A percentile compares a stretch with the other conserved stretches of the same genome.
phyloP scores from a whole-genome alignment of 2,113 vertebrate species.

The Tragelaphus buxtoni region DNA sequence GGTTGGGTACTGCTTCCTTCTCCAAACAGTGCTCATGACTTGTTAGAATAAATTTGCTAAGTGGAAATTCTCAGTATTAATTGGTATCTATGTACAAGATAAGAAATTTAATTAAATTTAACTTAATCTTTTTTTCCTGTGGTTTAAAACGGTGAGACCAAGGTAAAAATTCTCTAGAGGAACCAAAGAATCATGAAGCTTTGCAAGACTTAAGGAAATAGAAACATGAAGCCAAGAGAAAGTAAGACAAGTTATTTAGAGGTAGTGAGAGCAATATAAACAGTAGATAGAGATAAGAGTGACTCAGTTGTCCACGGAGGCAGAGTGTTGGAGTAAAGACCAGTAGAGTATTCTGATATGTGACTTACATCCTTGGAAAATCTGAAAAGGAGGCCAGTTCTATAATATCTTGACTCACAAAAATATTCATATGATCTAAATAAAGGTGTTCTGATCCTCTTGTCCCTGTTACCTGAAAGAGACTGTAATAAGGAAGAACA shows the following conservation, averaged over 20 bases:
- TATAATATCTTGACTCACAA: background rate
- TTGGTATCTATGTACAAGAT: background rate
- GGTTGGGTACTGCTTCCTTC: background rate
- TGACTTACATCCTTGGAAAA: background rate
- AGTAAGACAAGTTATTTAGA: background rate
- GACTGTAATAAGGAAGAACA: background rate
- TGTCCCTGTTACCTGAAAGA: background rate
- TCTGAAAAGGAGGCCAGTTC: background rate
- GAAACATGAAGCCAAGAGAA: background rate
- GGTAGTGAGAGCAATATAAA: background rate
- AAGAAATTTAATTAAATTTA: background rate
- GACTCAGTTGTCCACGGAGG: background rate
- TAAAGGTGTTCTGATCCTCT: background rate
- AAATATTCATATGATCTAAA: background rate
- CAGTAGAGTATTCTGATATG: background rate
- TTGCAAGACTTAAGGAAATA: background rate
- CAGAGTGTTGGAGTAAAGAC: background rate
- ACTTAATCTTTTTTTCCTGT: background rate
- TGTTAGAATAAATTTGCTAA: background rate
- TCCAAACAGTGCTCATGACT: background rate
- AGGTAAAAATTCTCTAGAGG: background rate
- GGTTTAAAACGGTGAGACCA: background rate
- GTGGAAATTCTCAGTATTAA: background rate
- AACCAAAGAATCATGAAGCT: background rate
- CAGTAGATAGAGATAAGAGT: background rate